Evolutionary conservation across 2,113 vertebrate genomes (phyloP), one percentile per base, ranked within the genome.

Genomic region (Azemiops feae): DNA sequence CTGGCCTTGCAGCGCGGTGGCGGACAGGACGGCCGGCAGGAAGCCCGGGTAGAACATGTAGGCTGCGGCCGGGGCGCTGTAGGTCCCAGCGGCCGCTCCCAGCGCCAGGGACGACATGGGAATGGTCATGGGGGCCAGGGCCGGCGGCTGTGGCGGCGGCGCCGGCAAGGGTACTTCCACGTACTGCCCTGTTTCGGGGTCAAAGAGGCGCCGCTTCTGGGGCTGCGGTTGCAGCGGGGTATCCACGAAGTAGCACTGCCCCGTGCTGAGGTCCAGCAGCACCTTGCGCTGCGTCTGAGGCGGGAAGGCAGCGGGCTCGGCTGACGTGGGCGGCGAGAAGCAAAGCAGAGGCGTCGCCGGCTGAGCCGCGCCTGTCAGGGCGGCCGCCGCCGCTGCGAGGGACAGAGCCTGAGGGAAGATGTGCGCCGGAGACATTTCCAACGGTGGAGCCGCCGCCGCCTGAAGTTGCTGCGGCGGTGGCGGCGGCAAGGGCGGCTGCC

Each of bases 1-100:
- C 69, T 95, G 98, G 1, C 98, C 97, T 47, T 97, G 98, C 95
- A 99, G 94, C 0, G 98, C 93, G 0, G 95, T 94, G 20, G 98
- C 45, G 0, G 98, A 98, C 54, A 99, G 97, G 16, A 98, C 95
- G 0, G 98, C 90, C 3, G 98, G 98, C 96, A 99, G 95, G 85
- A 99, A 99, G 30, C 99, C 98, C 0, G 99, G 99, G 94, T 99
- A 99, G 92, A 99, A 98, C 98, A 99, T 99, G 96, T 99, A 99
- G 5, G 98, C 96, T 5, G 92, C 54, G 12, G 92, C 88, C 11
- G 92, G 92, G 81, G 98, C 97, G 2, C 98, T 98, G 0, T 98
- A 99, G 8, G 98, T 96, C 1, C 98, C 98, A 0, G 98, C 98
- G 0, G 98, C 97, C 0, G 98, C 97, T 47, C 97, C 98, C 92